Conservation (phyloP, 2,888 invertebrate species). For the Euplexia lucipara region DNA sequence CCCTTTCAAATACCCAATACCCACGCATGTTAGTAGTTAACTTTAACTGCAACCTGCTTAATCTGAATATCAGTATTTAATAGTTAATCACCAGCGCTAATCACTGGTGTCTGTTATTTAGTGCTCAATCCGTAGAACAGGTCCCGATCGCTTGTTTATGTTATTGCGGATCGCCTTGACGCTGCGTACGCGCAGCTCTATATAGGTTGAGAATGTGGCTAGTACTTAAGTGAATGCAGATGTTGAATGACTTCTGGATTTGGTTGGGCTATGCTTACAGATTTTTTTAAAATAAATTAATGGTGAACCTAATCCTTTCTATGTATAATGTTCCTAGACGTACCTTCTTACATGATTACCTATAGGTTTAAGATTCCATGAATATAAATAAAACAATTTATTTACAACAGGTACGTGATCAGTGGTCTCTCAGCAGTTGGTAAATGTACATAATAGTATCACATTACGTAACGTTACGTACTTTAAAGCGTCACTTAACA, state of each 20-base stretch:
- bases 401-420: constrained; percentile 10
- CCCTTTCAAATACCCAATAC: not conserved
- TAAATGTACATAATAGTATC: constrained; percentile 20
- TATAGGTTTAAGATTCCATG: not conserved
- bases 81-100: constrained; percentile 30
- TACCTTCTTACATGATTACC: not conserved
- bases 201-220: constrained; percentile 58
- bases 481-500: constrained; percentile 33
- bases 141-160: constrained; percentile 58
- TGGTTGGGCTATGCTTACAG: not conserved
- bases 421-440: constrained; percentile 1
- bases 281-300: too few species aligned
- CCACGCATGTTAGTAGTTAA: not conserved
- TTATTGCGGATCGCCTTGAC: constrained; percentile 66
- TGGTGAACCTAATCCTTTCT: too few species aligned
- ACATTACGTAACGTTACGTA: constrained; percentile 23
- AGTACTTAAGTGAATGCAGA: constrained; percentile 14
- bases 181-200: constrained; percentile 54
- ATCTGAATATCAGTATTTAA: constrained; percentile 20
- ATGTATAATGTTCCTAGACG: too few species aligned
- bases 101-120: constrained; percentile 40
- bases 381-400: constrained; percentile 36
- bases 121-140: constrained; percentile 49
- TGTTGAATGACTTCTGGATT: constrained; percentile 15
- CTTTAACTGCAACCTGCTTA: not conserved